Conservation (phyloP, 2,113 vertebrate genomes). For the Odontesthes bonariensis region DNA sequence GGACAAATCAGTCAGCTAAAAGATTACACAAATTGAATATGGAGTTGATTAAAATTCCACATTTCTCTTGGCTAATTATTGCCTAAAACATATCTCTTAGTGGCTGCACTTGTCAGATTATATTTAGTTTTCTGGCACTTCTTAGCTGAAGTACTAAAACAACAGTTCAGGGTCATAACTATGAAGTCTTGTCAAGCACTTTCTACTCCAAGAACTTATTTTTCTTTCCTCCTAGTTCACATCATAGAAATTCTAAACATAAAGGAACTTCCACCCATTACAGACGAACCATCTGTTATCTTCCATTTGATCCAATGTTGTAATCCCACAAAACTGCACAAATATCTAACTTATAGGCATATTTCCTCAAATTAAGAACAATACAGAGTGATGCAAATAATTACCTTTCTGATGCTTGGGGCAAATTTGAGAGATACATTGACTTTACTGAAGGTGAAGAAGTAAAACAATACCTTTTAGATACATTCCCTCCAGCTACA, state of each 20-base stretch:
- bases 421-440: background rate
- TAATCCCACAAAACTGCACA: constrained; percentile 6
- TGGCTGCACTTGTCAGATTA: constrained; percentile 2
- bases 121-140: constrained; percentile 5
- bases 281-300: constrained; percentile 21
- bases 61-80: background rate
- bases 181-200: background rate
- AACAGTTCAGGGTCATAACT: background rate
- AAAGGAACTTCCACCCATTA: constrained; percentile 21
- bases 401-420: too few relatives aligned
- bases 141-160: constrained; percentile 11
- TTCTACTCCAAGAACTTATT: background rate
- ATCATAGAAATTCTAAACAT: constrained; percentile 24
- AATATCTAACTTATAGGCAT: background rate
- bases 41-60: constrained; percentile 15
- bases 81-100: background rate
- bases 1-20: constrained; percentile 1
- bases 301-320: constrained; percentile 14
- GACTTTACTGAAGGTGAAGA: background rate
- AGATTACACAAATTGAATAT: background rate
- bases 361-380: background rate
- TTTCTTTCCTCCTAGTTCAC: constrained; percentile 18
- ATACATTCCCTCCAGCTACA: background rate
- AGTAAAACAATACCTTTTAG: background rate
- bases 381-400: too few relatives aligned